phyloP scores from a whole-genome alignment of 1,140 invertebrate genomes.

The Ceratina japonica region DNA sequence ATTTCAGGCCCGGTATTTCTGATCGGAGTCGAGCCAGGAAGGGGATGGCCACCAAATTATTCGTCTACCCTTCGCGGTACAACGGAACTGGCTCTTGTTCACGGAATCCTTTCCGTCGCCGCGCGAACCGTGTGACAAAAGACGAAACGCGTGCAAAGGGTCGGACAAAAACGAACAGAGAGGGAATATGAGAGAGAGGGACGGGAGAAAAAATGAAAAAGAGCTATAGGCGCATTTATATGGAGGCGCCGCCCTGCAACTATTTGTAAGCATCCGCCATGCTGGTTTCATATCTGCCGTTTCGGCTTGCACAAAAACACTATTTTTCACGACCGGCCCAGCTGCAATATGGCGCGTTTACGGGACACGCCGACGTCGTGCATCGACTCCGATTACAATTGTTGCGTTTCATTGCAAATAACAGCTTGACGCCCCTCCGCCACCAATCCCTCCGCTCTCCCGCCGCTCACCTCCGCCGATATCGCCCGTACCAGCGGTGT shows the following conservation, averaged over 20 bases:
- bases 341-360: slow-evolving; percentile 71
- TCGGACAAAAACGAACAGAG: slow-evolving; percentile 24
- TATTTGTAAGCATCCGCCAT: slow-evolving; percentile 80
- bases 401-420: slow-evolving; percentile 75
- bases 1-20: background rate
- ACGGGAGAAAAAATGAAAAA: slow-evolving; percentile 10
- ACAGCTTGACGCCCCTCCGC: slow-evolving; percentile 55
- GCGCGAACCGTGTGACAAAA: slow-evolving; percentile 68
- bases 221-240: slow-evolving; percentile 52
- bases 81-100: slow-evolving; percentile 23
- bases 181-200: background rate
- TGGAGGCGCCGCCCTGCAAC: slow-evolving; percentile 75
- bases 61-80: slow-evolving; percentile 15
- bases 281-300: slow-evolving; percentile 76
- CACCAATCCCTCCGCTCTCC: background rate
- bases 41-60: slow-evolving; percentile 25
- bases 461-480: background rate
- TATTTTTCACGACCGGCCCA: slow-evolving; percentile 67
- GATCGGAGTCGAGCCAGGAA: background rate
- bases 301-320: slow-evolving; percentile 75
- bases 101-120: slow-evolving; percentile 65
- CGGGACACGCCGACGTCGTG: slow-evolving; percentile 25
- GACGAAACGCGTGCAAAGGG: background rate
- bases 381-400: slow-evolving; percentile 67
- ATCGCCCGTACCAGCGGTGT: background rate